Evolutionary conservation across 2,888 invertebrate species (phyloP), one percentile per base, ranked within the genome.

Genomic region (Rhamnusium bicolor): DNA sequence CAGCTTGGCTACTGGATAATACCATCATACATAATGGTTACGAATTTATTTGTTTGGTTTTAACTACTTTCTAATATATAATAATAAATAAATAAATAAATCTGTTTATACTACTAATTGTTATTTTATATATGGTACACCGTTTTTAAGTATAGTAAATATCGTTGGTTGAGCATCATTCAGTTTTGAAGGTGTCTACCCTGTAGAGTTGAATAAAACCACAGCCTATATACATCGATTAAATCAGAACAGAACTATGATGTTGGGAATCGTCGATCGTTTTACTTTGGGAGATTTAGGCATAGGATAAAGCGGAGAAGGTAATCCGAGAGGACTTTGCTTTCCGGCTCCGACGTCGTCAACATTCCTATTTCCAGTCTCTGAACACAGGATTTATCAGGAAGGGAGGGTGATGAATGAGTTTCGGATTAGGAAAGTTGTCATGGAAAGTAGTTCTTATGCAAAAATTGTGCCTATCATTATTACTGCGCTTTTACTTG

Each of bases 401-500:
- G 49, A 14, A 6, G 65, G 65, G 53, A 65, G 65, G 53, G 65
- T 24, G 61, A 46, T 61, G 47, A 61, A 47, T 40, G 46, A 19
- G 27, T 12, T 65, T 54, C 49, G 65, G 29, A 65, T 53, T 21
- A n/a, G 53, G 27, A 40, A 16, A 29, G 32, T 51, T 53, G 65
- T 53, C 12, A 8, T n/a, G 65, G 27, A 53, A 53, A 21, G n/a
- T 16, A 10, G 62, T 21, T 32, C 32, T 58, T 46, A 60, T 18
- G 18, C 60, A 60, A 12, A 32, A 40, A 40, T 18, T 18, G n/a
- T n/a, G 24, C 21, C 56, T 16, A 24, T 16, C 29, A 16, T 56
- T 51, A 16, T 12, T 18, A 51, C 1, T 14, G n/a, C 47, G n/a
- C 18, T 8, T 2, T 51, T 51, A 51, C n/a, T 40, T 32, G 10